Evolutionary conservation across 2,888 invertebrate genomes (phyloP).

Genomic region (Noctua fimbriata): DNA sequence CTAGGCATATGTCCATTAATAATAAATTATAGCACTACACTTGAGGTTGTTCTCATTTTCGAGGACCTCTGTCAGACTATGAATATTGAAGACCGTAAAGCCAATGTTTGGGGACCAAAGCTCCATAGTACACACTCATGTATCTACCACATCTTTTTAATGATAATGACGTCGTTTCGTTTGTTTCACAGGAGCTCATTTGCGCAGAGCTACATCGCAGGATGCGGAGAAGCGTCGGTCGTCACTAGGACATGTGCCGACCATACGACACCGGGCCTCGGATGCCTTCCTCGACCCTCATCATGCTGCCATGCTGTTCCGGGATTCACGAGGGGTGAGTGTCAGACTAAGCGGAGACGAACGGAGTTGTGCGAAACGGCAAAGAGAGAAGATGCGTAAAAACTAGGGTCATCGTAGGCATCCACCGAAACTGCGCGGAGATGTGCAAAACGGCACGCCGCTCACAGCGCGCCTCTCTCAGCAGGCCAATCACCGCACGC

Average conservation of each 20-base stretch:
- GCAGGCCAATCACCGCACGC: too few species aligned
- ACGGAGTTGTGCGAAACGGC: too few species aligned
- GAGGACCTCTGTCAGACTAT: not conserved
- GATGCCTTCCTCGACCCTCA: slow-evolving; percentile 96
- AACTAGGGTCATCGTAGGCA: too few species aligned
- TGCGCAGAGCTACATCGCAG: slow-evolving; percentile 93
- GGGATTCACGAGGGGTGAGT: slow-evolving; percentile 98
- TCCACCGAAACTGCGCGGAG: too few species aligned
- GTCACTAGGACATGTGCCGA: slow-evolving; percentile 92
- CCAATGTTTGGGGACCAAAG: not conserved
- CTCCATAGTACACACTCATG: not conserved
- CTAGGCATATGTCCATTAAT: not conserved
- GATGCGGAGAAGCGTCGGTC: slow-evolving; percentile 95
- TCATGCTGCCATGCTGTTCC: slow-evolving; percentile 97
- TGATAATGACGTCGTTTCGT: not conserved
- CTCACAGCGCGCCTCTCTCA: too few species aligned
- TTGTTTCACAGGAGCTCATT: slow-evolving; percentile 92
- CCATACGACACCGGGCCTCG: slow-evolving; percentile 91
- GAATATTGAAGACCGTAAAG: not conserved
- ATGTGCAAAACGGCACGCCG: too few species aligned
- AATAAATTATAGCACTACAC: not conserved
- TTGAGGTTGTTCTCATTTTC: not conserved
- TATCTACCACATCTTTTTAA: not conserved
- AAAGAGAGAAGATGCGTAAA: too few species aligned
- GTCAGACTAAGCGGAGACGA: not conserved